Base-by-base conservation (phyloP, 2,888 invertebrate species). In the Orthosia gracilis region DNA sequence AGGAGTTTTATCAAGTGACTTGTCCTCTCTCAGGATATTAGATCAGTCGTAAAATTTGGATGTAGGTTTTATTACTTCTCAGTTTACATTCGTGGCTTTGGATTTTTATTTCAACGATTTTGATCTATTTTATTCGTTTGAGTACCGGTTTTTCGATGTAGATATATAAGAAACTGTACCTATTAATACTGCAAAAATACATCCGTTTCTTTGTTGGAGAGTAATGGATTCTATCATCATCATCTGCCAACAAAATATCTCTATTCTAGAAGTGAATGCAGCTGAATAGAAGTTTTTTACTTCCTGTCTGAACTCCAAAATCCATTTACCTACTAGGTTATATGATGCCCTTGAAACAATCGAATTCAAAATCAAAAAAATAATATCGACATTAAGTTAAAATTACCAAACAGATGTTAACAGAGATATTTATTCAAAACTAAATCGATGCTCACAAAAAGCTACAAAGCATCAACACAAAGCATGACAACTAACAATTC, bases 21-120 rank as follows among this genome's bases (percentile, higher is more conserved):
- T 66, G 69, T 72, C 47, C 68, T 76, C 68, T 76, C 68, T 59
- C 69, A 72, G 78, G 74, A 82, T 75, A 75, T 81, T 68, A 82
- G 71, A 75, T 77, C 76, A 76, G 85, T 85, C 83, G 85, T 85
- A 86, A 85, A 85, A 77, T 69, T 70, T 47, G 47, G 71, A 80
- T 75, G 61, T 69, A 76, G 73, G 61, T 85, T 85, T 85, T 87
- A 87, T 85, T 82, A 73, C 86, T 67, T 75, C 76, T 82, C 79
- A 69, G 40, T 82, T 85, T 77, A 78, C 85, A 70, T 83, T 72
- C 61, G 59, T 65, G 52, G 76, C 47, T 50, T 66, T 61, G 49
- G 65, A 18, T 23, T 72, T 67, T 69, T 81, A 62, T 71, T 65
- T 67, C 31, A 4, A 54, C 2, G 81, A 70, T 73, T 73, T 63